phyloP scores from a whole-genome alignment of 2,113 vertebrate genomes.

The Herpailurus yagouaroundi region DNA sequence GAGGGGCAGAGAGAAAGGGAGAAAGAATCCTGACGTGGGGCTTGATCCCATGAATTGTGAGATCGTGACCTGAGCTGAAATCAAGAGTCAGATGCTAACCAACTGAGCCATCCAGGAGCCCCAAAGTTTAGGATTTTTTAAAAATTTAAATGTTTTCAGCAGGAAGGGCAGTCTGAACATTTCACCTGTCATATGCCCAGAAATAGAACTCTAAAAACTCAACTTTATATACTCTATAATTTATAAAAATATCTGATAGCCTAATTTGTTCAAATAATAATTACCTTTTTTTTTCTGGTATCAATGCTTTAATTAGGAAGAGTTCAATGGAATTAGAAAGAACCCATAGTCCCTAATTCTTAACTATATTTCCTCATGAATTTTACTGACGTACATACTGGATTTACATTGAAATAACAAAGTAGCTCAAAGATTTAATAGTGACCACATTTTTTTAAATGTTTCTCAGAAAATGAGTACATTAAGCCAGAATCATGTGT shows the following conservation, averaged over 20 bases:
- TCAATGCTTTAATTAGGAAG: conserved; percentile 44
- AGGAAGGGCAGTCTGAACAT: conserved; percentile 5
- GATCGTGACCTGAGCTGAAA: too few species aligned
- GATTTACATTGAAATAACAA: conserved; percentile 35
- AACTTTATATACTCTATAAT: not conserved
- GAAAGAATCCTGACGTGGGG: too few species aligned
- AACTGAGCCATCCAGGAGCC: too few species aligned
- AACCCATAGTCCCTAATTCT: not conserved
- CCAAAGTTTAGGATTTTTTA: not conserved
- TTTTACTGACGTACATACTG: not conserved
- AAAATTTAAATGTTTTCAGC: not conserved
- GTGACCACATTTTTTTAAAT: conserved; percentile 28
- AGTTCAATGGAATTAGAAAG: conserved; percentile 40
- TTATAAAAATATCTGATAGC: conserved; percentile 45
- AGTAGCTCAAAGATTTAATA: not conserved
- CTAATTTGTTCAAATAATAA: conserved; percentile 47
- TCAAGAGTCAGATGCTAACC: too few species aligned
- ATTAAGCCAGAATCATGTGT: conserved; percentile 35
- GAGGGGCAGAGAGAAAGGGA: too few species aligned
- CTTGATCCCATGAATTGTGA: too few species aligned
- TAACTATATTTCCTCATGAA: not conserved
- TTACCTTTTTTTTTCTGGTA: not conserved
- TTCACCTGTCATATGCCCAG: not conserved
- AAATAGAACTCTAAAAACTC: conserved; percentile 45
- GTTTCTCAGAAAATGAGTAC: conserved; percentile 70